Percentiles rank a stretch among this genome's conserved stretches.
These are phyloP conservation scores for Sanderia malayensis DNA, from an alignment of 30 jellyfish, hydroid and myxozoan genomes.

Conservation along the genomic window DNA sequence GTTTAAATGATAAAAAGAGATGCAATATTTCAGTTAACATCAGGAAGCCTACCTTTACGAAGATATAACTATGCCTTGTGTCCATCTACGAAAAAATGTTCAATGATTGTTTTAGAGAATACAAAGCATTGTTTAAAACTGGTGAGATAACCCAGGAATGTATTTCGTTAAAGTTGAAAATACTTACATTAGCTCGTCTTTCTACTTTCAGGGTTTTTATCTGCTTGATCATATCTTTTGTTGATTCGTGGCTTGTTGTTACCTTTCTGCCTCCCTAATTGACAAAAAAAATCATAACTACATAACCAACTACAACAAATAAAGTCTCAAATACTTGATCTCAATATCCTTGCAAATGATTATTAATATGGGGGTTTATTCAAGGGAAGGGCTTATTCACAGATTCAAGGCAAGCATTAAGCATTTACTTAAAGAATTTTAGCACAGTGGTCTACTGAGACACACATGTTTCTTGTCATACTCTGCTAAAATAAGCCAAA, in stretches of 20 bases:
- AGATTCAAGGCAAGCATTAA: neutral
- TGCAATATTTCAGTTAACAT: no score
- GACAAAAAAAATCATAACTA: no score
- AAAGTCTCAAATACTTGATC: no score
- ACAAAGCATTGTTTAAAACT: no score
- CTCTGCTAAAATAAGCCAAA: no score
- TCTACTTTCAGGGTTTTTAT: constrained; percentile 36
- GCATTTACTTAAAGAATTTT: no score
- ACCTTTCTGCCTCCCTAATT: constrained; percentile 58
- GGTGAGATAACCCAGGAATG: no score
- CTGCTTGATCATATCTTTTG: constrained; percentile 65
- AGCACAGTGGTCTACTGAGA: neutral
- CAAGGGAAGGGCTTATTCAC: no score
- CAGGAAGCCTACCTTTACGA: constrained; percentile 37
- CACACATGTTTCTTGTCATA: no score
- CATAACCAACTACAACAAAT: no score
- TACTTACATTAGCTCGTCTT: constrained; percentile 41
- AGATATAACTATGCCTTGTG: constrained; percentile 46
- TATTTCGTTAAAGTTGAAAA: neutral
- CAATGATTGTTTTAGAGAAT: no score
- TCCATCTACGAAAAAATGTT: constrained; percentile 52
- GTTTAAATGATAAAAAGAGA: no score
- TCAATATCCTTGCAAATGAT: neutral
- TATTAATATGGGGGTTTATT: neutral
- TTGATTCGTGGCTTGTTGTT: constrained; percentile 51